These are phyloP conservation scores for Palaemon carinicauda DNA, from an alignment of 1,140 invertebrate species.

Conservation along the genomic window DNA sequence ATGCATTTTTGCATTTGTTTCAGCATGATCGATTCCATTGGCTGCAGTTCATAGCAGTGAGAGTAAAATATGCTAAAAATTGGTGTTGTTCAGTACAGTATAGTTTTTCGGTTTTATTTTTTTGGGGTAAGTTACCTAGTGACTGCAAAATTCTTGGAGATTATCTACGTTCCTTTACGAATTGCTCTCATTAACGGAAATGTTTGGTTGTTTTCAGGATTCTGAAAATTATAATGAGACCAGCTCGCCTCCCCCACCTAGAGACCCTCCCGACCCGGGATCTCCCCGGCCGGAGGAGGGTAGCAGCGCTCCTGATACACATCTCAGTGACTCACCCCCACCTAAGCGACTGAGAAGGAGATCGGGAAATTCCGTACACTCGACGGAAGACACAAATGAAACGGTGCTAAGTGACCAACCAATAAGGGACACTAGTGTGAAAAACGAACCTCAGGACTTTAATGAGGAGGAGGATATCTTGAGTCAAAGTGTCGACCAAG, in stretches of 20 bases:
- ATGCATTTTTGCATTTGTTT: too few relatives aligned
- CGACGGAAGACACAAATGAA: conserved; percentile 57
- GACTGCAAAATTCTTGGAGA: too few relatives aligned
- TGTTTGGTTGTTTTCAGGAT: conserved; percentile 24
- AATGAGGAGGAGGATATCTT: conserved; percentile 59
- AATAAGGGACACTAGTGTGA: conserved; percentile 55
- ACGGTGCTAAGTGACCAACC: conserved; percentile 53
- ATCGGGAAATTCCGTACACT: conserved; percentile 49
- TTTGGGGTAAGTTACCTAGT: too few relatives aligned
- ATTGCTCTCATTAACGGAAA: background rate
- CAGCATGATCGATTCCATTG: too few relatives aligned
- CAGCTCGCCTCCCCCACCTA: conserved; percentile 58
- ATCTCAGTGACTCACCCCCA: conserved; percentile 56
- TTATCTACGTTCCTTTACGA: background rate
- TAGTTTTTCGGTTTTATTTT: too few relatives aligned
- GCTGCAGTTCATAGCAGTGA: too few relatives aligned
- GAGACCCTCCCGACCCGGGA: conserved; percentile 59
- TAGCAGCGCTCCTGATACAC: conserved; percentile 48
- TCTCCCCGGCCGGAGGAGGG: conserved; percentile 58
- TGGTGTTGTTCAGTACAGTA: too few relatives aligned
- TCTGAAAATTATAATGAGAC: conserved; percentile 54
- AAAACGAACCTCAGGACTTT: conserved; percentile 60
- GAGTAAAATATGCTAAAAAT: too few relatives aligned
- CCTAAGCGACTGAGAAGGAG: conserved; percentile 53
- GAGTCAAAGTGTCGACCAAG: conserved; percentile 44